Percentiles rank a stretch among this genome's conserved stretches.
phyloP scores from a whole-genome alignment of 2,888 invertebrate genomes.

The Podabrus alpinus region DNA sequence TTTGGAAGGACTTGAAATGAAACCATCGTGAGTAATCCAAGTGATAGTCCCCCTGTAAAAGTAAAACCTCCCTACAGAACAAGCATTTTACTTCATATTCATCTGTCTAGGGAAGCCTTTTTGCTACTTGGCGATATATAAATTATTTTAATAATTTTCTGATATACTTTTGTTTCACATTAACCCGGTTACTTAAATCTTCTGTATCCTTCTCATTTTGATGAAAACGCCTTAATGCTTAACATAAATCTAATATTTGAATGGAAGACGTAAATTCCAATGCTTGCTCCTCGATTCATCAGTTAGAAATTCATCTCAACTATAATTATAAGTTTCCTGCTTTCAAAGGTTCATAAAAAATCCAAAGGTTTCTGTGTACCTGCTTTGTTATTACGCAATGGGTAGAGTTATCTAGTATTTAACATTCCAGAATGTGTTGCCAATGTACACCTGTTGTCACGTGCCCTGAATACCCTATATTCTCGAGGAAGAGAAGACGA shows the following conservation, averaged over 20 bases:
- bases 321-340: background rate
- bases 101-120: background rate
- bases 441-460: conserved; percentile 1
- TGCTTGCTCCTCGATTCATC: background rate
- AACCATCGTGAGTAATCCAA: background rate
- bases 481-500: background rate
- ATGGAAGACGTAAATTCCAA: background rate
- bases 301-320: background rate
- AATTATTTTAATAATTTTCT: background rate
- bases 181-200: background rate
- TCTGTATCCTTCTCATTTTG: background rate
- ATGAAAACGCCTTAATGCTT: background rate
- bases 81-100: background rate
- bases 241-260: background rate
- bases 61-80: background rate
- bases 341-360: background rate
- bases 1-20: background rate
- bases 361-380: background rate
- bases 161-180: background rate
- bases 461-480: background rate
- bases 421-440: conserved; percentile 1
- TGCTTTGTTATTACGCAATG: background rate
- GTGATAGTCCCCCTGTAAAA: background rate
- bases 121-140: background rate
- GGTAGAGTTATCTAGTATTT: conserved; percentile 1